Base-by-base conservation (phyloP, 2,113 vertebrate genomes). In the Mystacornis crossleyi region DNA sequence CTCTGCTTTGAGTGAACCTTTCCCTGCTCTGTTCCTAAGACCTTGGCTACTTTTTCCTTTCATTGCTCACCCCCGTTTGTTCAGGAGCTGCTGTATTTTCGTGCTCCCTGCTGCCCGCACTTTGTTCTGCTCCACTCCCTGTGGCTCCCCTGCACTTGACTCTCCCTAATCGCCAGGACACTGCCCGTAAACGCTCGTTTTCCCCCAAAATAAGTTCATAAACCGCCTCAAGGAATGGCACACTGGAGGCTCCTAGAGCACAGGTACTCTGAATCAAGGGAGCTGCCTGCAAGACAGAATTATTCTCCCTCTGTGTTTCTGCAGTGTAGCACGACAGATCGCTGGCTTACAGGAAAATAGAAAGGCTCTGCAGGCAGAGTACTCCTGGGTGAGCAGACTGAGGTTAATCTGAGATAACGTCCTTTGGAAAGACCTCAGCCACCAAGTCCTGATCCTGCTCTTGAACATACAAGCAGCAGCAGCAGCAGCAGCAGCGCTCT, bases 41-140 rank as follows among this genome's bases (percentile, higher is more conserved):
- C 40, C 9, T 48, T 29, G 47, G 23, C 18, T 54, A 4, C 20
- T 36, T 72, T 65, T 23, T 18, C 13, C 28, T 71, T 34, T 29
- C 36, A 14, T 8, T 3, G 3, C 6, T 8, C 2, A 0, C 26
- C 67, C 47, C 40, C 10, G 3, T 45, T 48, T 72, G 5, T 25
- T 19, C 57, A 38, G 54, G 23, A 47, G 38, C 43, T 62, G 47
- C 61, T 16, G 15, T 4, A 24, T 36, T 86, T 42, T 16, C 0
- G 0, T 4, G 11, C 29, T 89, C 24, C 42, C 51, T 45, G 12
- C 36, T 51, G 0, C 4, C 64, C 16, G 25, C 33, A 4, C 12
- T 43, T 16, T 47, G 24, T 7, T 48, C 64, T 29, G n/a, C 23
- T n/a, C 20, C 5, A 0, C 26, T 40, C 26, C 12, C 24, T 4